phyloP scores from a whole-genome alignment of 1,140 invertebrate genomes.

The Drosophila seguyi region DNA sequence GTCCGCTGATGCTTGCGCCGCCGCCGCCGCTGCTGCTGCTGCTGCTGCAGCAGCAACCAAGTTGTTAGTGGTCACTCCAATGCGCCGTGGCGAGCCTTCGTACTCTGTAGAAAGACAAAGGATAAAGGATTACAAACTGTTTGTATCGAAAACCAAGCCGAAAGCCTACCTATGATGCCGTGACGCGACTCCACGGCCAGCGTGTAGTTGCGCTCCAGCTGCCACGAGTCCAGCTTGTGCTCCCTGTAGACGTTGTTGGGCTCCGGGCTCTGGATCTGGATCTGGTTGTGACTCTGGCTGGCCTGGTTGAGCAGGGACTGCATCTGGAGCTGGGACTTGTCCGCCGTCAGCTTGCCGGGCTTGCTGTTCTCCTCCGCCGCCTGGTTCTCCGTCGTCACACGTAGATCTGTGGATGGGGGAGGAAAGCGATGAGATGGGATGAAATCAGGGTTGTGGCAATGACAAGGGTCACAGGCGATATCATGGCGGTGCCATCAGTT shows the following conservation, averaged over 20 bases:
- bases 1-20: conserved; percentile 47
- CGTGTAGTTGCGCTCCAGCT: conserved; percentile 78
- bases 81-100: conserved; percentile 94
- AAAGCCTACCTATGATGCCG: conserved; percentile 74
- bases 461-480: conserved; percentile 13
- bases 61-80: conserved; percentile 86
- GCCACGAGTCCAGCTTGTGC: conserved; percentile 68
- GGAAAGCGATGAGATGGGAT: neutral
- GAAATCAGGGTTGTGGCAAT: conserved; percentile 9
- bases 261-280: conserved; percentile 29
- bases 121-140: neutral
- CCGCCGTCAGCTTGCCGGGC: conserved; percentile 18
- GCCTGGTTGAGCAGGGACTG: conserved; percentile 32
- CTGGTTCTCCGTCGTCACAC: conserved; percentile 72
- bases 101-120: conserved; percentile 88
- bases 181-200: conserved; percentile 78
- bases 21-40: conserved; percentile 21
- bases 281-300: conserved; percentile 15
- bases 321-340: conserved; percentile 41
- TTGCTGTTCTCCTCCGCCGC: conserved; percentile 35
- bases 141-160: no score
- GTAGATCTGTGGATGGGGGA: conserved; percentile 62
- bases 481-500: neutral
- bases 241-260: conserved; percentile 52
- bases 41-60: conserved; percentile 19